phyloP scores from a whole-genome alignment of 2,888 invertebrate species.

The Drosophila setosimentum region DNA sequence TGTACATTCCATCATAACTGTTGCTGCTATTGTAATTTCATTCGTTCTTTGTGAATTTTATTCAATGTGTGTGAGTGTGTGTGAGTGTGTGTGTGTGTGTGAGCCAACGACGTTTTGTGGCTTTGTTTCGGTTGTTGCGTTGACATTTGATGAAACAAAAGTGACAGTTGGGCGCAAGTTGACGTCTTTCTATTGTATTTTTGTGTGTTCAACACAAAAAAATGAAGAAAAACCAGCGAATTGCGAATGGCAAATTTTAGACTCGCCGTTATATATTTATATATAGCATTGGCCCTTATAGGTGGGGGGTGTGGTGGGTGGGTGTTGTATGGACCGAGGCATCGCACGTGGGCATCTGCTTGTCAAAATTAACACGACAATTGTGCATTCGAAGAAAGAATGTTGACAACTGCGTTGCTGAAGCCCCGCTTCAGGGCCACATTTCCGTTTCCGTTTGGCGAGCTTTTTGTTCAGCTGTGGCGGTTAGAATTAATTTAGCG shows the following conservation, averaged over 20 bases:
- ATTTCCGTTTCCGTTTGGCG: constrained; percentile 77
- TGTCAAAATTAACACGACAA: constrained; percentile 78
- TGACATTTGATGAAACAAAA: constrained; percentile 81
- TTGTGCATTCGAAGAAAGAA: constrained; percentile 59
- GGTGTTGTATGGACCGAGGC: constrained; percentile 6
- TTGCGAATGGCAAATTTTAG: constrained; percentile 55
- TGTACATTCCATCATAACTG: constrained; percentile 32
- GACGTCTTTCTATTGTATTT: constrained; percentile 73
- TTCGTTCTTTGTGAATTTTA: constrained; percentile 59
- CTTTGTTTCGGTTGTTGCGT: constrained; percentile 80
- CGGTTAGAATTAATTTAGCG: constrained; percentile 77
- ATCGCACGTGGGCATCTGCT: constrained; percentile 74
- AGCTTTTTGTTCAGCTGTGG: constrained; percentile 68
- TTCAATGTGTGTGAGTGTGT: constrained; percentile 14
- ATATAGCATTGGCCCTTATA: constrained; percentile 5
- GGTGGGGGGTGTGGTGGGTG: not conserved
- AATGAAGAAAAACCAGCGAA: constrained; percentile 37
- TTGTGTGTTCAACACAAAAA: constrained; percentile 37
- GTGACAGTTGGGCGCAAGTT: constrained; percentile 78
- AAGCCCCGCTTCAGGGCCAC: constrained; percentile 67
- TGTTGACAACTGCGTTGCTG: constrained; percentile 63
- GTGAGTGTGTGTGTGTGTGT: constrained; percentile 26
- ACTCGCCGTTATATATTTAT: constrained; percentile 24
- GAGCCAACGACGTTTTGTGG: constrained; percentile 70
- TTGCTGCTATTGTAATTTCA: constrained; percentile 73